phyloP scores from a whole-genome alignment of 2,797 vertebrate species.

The Acropternis orthonyx region DNA sequence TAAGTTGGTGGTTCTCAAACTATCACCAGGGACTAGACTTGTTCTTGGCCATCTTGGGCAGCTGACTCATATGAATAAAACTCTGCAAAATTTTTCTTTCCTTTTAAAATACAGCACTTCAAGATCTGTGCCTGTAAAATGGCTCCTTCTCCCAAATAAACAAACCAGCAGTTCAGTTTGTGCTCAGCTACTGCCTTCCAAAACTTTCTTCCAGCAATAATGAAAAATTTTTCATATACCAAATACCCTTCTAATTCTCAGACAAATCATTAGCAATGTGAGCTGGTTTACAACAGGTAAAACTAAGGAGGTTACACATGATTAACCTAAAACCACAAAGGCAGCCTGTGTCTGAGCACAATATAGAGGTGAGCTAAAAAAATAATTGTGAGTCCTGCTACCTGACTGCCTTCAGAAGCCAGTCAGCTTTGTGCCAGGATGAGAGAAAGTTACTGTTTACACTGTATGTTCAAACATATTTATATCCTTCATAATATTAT shows the following conservation, averaged over 20 bases:
- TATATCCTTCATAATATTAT: neutral
- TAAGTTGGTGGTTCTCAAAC: neutral
- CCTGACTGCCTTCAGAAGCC: neutral
- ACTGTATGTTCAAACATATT: neutral
- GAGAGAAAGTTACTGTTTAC: neutral
- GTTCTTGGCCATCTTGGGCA: neutral
- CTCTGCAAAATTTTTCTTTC: neutral
- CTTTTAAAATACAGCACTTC: neutral
- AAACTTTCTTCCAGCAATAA: neutral
- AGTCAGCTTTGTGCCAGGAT: neutral
- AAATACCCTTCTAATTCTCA: neutral
- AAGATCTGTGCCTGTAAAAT: neutral
- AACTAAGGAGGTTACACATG: neutral
- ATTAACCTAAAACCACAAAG: constrained; percentile 23
- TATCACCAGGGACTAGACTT: neutral
- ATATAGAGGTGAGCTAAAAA: neutral
- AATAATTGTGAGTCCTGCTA: neutral
- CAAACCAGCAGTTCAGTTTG: neutral
- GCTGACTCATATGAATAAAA: neutral
- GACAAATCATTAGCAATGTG: neutral
- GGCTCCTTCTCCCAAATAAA: neutral
- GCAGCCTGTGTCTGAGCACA: neutral
- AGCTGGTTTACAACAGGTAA: neutral
- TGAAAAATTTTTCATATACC: neutral
- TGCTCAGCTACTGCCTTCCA: neutral